Base-by-base conservation (phyloP, 2,113 vertebrate species). In the Xiphophorus couchianus region DNA sequence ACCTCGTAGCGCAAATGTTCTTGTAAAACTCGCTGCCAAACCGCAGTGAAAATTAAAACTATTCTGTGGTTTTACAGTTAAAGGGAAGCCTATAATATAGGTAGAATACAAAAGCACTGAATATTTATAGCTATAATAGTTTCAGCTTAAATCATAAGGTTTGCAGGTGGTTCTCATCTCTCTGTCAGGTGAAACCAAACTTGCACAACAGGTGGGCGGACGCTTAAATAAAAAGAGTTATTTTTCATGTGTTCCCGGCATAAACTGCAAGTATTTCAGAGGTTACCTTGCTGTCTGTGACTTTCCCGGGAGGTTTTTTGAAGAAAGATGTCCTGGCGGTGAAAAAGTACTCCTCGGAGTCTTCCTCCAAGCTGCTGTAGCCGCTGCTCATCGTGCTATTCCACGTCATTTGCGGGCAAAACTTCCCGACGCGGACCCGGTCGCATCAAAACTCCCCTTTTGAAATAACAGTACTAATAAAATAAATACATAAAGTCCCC, bases 361-460 rank as follows among this genome's bases (percentile, higher is more conserved):
- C 96, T 69, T 98, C 97, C 94, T 98, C 97, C 92, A 97, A 93
- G 91, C 97, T 98, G 84, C 97, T 98, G 94, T 98, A 98, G 67
- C 97, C 97, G 91, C 97, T 98, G 93, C 97, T 98, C 97, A 98
- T 98, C 88, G 96, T 97, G 97, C 96, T 96, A 76, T 90, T 95
- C 94, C 96, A 96, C 93, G 95, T 96, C 95, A 95, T 96, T 94
- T 90, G 91, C 83, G 77, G 86, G 39, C 71, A 79, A 87, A 83
- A 86, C 83, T 69, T 87, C 80, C 77, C 62, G 51, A 76, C 82
- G 85, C 72, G 65, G 87, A 84, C 44, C 77, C 78, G 76, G 71
- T 85, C 76, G 33, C 90, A 93, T 94, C 66, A 78, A 93, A 84
- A 44, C 30, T 17, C 42, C 72, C 5, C 19, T n/a, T 25, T 17